A percentile compares a stretch with the other conserved stretches of the same genome.
Conservation (phyloP, 2,888 invertebrate species). For the Acanthosepion esculentum region DNA sequence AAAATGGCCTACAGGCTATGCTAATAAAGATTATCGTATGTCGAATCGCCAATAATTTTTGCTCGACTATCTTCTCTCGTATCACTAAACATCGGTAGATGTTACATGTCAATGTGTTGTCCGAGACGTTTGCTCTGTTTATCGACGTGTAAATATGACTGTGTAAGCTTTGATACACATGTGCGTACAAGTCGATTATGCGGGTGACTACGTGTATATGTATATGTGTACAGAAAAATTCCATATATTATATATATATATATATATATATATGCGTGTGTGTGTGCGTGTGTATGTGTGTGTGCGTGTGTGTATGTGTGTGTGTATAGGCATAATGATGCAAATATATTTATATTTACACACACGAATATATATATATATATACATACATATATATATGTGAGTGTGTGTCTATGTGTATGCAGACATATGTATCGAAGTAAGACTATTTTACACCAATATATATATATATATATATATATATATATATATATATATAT, state of each 20-base stretch:
- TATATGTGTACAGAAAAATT: background rate
- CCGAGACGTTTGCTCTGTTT: background rate
- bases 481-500: background rate
- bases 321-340: no score
- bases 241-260: no score
- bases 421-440: no score
- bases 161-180: background rate
- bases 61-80: background rate
- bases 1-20: background rate
- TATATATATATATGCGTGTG: background rate
- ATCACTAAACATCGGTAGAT: background rate
- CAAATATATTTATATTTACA: no score
- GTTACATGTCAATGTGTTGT: background rate
- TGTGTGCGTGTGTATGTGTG: background rate
- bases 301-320: no score
- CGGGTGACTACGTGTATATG: background rate
- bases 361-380: no score
- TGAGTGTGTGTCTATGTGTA: no score
- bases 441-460: no score
- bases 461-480: no score
- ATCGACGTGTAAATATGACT: background rate
- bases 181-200: background rate
- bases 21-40: background rate
- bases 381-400: no score
- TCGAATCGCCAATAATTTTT: constrained; percentile 4